phyloP scores from a whole-genome alignment of 92 coral and sea anemone genomes.

The Virgularia gustaviana region DNA sequence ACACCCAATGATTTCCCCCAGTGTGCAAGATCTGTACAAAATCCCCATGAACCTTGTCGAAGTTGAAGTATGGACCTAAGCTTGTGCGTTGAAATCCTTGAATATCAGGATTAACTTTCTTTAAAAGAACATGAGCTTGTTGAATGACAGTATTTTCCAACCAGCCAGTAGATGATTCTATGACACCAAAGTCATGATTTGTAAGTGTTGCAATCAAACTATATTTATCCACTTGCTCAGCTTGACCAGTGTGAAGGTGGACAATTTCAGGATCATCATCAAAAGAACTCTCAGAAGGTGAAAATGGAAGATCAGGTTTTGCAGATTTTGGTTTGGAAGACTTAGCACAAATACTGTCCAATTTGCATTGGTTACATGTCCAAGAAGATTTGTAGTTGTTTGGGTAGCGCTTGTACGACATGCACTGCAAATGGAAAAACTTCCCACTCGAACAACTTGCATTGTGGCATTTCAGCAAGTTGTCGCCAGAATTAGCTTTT shows the following conservation, averaged over 20 bases:
- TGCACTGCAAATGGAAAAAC: constrained; percentile 34
- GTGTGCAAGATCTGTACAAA: constrained; percentile 59
- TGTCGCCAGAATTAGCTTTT: neutral
- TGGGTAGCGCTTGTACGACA: constrained; percentile 33
- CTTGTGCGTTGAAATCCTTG: constrained; percentile 10
- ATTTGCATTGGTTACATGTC: constrained; percentile 22
- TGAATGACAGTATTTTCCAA: constrained; percentile 8
- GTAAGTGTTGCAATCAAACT: constrained; percentile 4
- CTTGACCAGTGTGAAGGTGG: neutral
- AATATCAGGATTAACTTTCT: constrained; percentile 13
- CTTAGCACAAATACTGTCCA: constrained; percentile 12
- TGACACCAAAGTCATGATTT: constrained; percentile 8
- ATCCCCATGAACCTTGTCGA: constrained; percentile 37
- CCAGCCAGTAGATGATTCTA: constrained; percentile 14
- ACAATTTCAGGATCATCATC: neutral
- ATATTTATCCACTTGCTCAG: constrained; percentile 15
- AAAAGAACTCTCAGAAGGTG: constrained; percentile 23
- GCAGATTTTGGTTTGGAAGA: no score
- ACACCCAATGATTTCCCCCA: constrained; percentile 56
- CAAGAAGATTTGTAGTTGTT: constrained; percentile 23
- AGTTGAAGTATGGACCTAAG: constrained; percentile 5
- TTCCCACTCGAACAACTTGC: constrained; percentile 26
- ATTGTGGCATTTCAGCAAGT: constrained; percentile 31
- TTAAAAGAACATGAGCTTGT: constrained; percentile 12
- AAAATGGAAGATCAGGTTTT: neutral